Base-by-base conservation (phyloP, 2,888 invertebrate genomes). In the Heliconius sara region DNA sequence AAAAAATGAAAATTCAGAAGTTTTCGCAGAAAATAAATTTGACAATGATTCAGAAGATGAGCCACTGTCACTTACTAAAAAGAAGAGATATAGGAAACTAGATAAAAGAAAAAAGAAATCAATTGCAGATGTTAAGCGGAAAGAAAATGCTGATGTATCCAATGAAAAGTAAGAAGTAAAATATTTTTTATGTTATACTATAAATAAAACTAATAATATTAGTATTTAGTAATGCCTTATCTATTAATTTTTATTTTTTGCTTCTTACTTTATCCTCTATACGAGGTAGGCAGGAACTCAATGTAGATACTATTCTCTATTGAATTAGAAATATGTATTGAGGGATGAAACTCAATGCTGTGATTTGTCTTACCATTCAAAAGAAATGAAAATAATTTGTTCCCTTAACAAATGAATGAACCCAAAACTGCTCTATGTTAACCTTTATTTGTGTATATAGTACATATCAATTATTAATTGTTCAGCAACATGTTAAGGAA, bases 11-110 rank as follows among this genome's bases (percentile, higher is more conserved):
- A 83, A 75, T 25, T 60, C 86, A 19, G 82, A 84, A 19, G 82
- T 83, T 16, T 76, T 78, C 63, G 83, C 79, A 34, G 83, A 83
- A 27, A 76, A 83, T 65, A 82, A 83, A 39, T 77, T 80, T 57
- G 84, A 84, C 12, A 81, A 84, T 76, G 91, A 92, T 81, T 92
- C 92, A 0, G 93, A 93, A 79, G 91, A 93, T 84, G 94, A 94
- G 82, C 95, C 95, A 0, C 87, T 95, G 3, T 90, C 93, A 0
- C 79, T 89, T 16, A 89, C 90, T 3, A 92, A 92, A 80, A 92
- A 91, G 83, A 91, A 89, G 77, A 87, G 90, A 52, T 86, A 89
- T 66, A 85, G 86, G 5, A 93, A 91, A 86, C 86, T 88, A 22
- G 88, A 89, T 1, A 91, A 91, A 83, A 89, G 90, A 83, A 93